phyloP scores from a whole-genome alignment of 2,888 invertebrate species.

The Apamea crenata region DNA sequence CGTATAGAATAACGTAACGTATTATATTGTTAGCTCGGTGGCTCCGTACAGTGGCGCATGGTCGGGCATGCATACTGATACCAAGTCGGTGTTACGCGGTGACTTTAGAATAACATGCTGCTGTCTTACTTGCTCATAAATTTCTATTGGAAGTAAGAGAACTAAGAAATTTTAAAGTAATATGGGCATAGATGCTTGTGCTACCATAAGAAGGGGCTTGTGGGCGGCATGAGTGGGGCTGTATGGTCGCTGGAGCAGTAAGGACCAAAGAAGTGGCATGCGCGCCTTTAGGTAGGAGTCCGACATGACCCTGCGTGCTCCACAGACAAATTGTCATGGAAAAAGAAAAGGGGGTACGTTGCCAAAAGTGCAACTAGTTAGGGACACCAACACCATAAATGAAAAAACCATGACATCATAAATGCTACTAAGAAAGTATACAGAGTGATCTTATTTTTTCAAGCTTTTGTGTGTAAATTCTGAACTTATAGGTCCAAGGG shows the following conservation, averaged over 20 bases:
- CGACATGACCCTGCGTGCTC: background rate
- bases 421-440: background rate
- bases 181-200: background rate
- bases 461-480: background rate
- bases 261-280: background rate
- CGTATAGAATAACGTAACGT: too few species aligned
- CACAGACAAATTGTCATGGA: background rate
- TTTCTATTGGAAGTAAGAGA: background rate
- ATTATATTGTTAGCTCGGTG: slow-evolving; percentile 1
- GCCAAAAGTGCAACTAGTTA: background rate
- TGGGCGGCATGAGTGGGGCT: background rate
- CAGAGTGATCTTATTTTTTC: background rate
- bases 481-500: background rate
- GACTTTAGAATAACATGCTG: background rate
- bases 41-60: background rate
- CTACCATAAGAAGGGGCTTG: background rate
- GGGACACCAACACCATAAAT: background rate
- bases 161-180: too few species aligned
- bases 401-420: background rate
- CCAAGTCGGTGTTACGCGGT: background rate
- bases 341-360: background rate
- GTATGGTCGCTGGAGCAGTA: background rate
- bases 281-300: too few species aligned
- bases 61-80: slow-evolving; percentile 32
- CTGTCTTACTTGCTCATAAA: background rate